Evolutionary conservation across 2,888 invertebrate genomes (phyloP).

Genomic region (Tubiluchus corallicola): DNA sequence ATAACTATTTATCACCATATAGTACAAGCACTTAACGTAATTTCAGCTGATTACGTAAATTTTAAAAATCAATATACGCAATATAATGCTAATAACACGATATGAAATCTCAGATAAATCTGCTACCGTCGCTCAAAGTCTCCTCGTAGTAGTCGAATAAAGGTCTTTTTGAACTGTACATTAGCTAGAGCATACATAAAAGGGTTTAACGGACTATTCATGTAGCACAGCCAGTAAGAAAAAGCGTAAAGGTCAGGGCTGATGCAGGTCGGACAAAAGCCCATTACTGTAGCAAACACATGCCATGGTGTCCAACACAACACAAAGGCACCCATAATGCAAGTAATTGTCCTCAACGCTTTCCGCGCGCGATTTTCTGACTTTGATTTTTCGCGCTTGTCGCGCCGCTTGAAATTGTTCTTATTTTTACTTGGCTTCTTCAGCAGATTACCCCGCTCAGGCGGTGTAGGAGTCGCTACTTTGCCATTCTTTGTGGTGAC

Average conservation of each 20-base stretch:
- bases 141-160: conserved; percentile 79
- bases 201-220: conserved; percentile 95
- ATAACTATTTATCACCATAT: too few species aligned
- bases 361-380: conserved; percentile 96
- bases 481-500: conserved; percentile 15
- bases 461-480: too few species aligned
- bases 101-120: too few species aligned
- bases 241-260: conserved; percentile 86
- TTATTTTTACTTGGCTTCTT: conserved; percentile 4
- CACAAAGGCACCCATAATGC: conserved; percentile 94
- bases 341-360: conserved; percentile 92
- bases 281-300: conserved; percentile 81
- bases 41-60: too few species aligned
- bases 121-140: conserved; percentile 43
- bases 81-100: too few species aligned
- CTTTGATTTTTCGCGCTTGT: conserved; percentile 72
- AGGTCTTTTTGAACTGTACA: conserved; percentile 97
- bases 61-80: too few species aligned
- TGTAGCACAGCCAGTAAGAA: conserved; percentile 92
- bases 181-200: conserved; percentile 98
- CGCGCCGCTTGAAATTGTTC: too few species aligned
- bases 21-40: too few species aligned
- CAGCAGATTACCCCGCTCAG: not conserved
- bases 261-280: conserved; percentile 83
- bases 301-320: conserved; percentile 99